Conservation (phyloP, 2,113 vertebrate genomes). For the Gymnarchus niloticus region DNA sequence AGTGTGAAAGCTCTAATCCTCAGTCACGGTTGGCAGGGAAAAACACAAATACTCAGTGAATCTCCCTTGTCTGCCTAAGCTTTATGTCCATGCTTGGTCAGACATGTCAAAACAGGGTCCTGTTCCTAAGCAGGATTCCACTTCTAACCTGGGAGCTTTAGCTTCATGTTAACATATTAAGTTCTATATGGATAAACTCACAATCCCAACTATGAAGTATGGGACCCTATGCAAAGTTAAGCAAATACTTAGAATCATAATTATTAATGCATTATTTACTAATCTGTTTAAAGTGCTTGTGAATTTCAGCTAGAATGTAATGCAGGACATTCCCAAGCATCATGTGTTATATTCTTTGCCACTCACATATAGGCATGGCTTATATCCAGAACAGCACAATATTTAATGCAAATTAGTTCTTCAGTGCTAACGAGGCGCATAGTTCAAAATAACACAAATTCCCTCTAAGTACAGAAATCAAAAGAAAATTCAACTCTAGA, state of each 20-base stretch:
- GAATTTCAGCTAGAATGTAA: background rate
- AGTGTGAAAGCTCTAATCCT: background rate
- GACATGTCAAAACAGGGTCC: background rate
- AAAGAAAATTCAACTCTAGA: background rate
- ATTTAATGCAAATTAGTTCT: background rate
- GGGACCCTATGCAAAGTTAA: background rate
- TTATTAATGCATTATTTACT: background rate
- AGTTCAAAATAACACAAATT: background rate
- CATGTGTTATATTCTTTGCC: background rate
- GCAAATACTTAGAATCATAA: background rate
- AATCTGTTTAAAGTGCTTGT: too few species aligned
- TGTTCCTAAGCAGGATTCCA: background rate
- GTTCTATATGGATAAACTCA: background rate
- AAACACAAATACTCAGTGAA: background rate
- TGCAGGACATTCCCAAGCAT: background rate
- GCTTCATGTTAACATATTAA: background rate
- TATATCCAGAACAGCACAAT: background rate
- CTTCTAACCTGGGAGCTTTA: background rate
- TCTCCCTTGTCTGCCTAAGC: background rate
- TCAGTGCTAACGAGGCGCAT: background rate
- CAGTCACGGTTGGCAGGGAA: background rate
- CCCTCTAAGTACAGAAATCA: background rate
- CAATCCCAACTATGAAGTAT: background rate
- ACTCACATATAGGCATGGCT: background rate
- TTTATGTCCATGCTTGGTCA: background rate